Percentiles rank a stretch among this genome's conserved stretches.
Conservation (phyloP, 2,797 vertebrate genomes). For the Rhynchotus rufescens region DNA sequence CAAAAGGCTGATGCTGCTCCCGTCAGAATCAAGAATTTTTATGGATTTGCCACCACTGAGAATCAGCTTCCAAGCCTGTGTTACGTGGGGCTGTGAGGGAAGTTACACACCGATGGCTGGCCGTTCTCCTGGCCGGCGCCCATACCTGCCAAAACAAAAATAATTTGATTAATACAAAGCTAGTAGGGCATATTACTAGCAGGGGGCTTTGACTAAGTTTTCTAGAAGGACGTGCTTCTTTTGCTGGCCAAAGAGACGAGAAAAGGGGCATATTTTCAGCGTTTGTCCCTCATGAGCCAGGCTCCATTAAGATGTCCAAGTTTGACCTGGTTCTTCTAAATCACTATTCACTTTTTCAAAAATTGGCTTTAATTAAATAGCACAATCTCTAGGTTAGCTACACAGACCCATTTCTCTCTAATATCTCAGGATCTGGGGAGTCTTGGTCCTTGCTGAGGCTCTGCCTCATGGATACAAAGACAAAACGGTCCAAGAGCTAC, state of each 20-base stretch:
- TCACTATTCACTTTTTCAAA: not conserved
- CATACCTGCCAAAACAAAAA: constrained; percentile 24
- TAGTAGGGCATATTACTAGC: not conserved
- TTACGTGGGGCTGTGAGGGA: fast-evolving
- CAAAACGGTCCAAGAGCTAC: no score
- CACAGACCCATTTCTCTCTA: not conserved
- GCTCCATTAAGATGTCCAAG: not conserved
- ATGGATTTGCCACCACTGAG: fast-evolving
- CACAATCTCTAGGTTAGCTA: not conserved
- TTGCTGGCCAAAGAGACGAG: not conserved
- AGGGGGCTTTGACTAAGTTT: not conserved
- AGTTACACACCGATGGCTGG: not conserved
- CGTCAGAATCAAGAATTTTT: fast-evolving
- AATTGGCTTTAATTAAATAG: not conserved
- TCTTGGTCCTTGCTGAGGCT: not conserved
- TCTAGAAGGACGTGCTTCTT: not conserved
- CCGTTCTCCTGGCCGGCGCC: not conserved
- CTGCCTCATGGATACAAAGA: no score
- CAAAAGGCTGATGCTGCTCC: not conserved
- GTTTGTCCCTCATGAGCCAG: fast-evolving
- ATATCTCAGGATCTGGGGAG: not conserved
- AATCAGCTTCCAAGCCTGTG: not conserved
- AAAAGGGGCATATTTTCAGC: not conserved
- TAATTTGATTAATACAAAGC: fast-evolving
- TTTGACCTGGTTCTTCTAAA: not conserved